phyloP scores from a whole-genome alignment of 2,888 invertebrate genomes.

The Drosophila algonquin region DNA sequence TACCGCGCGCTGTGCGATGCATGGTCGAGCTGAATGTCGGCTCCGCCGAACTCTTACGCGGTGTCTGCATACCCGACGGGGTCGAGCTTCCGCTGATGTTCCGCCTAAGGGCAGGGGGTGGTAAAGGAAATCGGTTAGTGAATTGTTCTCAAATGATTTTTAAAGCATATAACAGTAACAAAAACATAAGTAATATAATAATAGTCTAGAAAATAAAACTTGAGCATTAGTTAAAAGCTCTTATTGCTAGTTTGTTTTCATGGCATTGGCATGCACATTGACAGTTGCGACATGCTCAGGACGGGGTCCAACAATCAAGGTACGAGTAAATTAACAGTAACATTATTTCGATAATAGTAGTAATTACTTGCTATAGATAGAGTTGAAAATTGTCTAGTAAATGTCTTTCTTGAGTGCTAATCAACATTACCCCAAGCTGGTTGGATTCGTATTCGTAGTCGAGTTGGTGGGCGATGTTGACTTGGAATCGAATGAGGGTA shows the following conservation, averaged over 20 bases:
- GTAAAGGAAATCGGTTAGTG: not conserved
- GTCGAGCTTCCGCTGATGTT: slow-evolving; percentile 84
- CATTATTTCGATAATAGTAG: slow-evolving; percentile 40
- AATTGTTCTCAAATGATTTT: not conserved
- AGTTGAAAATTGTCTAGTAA: slow-evolving; percentile 29
- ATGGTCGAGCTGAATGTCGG: slow-evolving; percentile 81
- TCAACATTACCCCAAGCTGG: slow-evolving; percentile 82
- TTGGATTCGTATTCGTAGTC: slow-evolving; percentile 82
- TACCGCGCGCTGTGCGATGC: slow-evolving; percentile 83
- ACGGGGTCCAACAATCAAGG: slow-evolving; percentile 11
- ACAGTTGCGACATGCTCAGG: slow-evolving; percentile 29
- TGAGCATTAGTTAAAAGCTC: slow-evolving; percentile 36
- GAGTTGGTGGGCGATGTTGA: slow-evolving; percentile 83
- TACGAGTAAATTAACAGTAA: slow-evolving; percentile 24
- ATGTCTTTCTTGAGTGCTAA: slow-evolving; percentile 41
- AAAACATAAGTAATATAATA: slow-evolving; percentile 12
- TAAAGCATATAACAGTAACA: slow-evolving; percentile 18
- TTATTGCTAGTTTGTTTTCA: slow-evolving; percentile 12
- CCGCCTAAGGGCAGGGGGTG: slow-evolving; percentile 67
- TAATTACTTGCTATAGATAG: slow-evolving; percentile 64
- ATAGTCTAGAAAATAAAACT: slow-evolving; percentile 11
- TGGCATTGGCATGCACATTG: slow-evolving; percentile 14
- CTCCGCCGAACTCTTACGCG: slow-evolving; percentile 83
- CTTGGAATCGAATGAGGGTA: slow-evolving; percentile 82
- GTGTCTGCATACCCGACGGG: slow-evolving; percentile 84